Evolutionary conservation across 2,888 invertebrate genomes (phyloP).

Genomic region (Hydraecia micacea): DNA sequence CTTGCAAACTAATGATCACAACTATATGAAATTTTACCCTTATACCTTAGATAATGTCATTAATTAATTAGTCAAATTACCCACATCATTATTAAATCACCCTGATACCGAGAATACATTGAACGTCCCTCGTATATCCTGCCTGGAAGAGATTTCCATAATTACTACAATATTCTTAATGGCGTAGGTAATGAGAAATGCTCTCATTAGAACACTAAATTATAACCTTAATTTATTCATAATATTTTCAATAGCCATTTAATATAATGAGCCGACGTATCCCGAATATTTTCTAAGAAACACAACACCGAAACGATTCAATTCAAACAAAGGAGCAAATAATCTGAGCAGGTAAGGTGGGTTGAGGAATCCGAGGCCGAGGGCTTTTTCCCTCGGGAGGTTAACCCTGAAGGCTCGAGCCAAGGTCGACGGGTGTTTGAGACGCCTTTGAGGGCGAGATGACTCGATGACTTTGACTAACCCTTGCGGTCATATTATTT

Average conservation of each 20-base stretch:
- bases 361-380: conserved; percentile 79
- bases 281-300: conserved; percentile 61
- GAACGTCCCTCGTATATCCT: neutral
- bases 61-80: no score
- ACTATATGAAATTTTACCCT: no score
- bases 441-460: conserved; percentile 82
- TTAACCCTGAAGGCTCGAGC: conserved; percentile 81
- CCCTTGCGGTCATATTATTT: conserved; percentile 78
- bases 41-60: no score
- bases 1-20: no score
- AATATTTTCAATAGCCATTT: conserved; percentile 22
- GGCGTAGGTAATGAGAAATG: neutral
- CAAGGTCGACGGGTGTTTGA: conserved; percentile 84
- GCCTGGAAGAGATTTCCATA: neutral
- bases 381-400: conserved; percentile 81
- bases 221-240: conserved; percentile 15
- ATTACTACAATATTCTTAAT: neutral
- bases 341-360: conserved; percentile 78
- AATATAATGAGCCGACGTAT: conserved; percentile 30
- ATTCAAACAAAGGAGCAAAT: conserved; percentile 74
- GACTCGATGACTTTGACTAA: conserved; percentile 85
- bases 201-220: neutral
- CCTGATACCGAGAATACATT: no score
- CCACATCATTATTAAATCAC: no score
- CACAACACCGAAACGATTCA: conserved; percentile 63